Conservation (phyloP, 2,888 invertebrate genomes). For the Drosophila rubida region DNA sequence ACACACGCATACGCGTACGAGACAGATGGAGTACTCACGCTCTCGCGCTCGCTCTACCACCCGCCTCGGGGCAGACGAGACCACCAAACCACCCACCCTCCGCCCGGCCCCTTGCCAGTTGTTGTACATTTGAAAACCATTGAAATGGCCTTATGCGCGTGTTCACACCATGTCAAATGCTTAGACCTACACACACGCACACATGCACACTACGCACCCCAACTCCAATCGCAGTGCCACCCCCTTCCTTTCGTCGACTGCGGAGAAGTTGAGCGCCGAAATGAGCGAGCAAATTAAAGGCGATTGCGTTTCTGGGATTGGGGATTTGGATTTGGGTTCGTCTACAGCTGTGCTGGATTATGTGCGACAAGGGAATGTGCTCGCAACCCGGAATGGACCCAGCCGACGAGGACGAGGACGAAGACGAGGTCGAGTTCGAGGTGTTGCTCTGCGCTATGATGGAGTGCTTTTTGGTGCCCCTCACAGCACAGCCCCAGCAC, state of each 20-base stretch:
- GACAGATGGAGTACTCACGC: conserved; percentile 21
- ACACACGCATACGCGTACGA: conserved; percentile 21
- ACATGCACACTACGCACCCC: conserved; percentile 3
- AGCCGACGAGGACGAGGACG: too few relatives aligned
- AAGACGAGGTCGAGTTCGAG: too few relatives aligned
- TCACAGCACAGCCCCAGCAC: conserved; percentile 14
- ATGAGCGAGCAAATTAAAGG: conserved; percentile 69
- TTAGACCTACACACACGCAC: conserved; percentile 37
- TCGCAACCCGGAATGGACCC: conserved; percentile 34
- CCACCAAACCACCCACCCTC: neutral
- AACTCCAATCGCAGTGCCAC: neutral
- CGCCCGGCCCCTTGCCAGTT: conserved; percentile 8
- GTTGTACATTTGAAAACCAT: conserved; percentile 56
- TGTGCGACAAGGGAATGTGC: conserved; percentile 61
- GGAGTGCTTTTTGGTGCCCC: conserved; percentile 13
- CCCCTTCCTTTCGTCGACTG: neutral
- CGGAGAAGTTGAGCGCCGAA: conserved; percentile 25
- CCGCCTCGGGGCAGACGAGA: conserved; percentile 1
- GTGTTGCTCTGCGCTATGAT: neutral
- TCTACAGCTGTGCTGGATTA: conserved; percentile 56
- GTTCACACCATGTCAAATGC: conserved; percentile 78
- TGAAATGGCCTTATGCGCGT: conserved; percentile 69
- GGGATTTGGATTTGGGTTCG: conserved; percentile 64
- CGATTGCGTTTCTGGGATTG: conserved; percentile 54
- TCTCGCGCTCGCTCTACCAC: neutral